These are phyloP conservation scores for Poecile montanus DNA, from an alignment of 2,797 vertebrate genomes.

Conservation along the genomic window DNA sequence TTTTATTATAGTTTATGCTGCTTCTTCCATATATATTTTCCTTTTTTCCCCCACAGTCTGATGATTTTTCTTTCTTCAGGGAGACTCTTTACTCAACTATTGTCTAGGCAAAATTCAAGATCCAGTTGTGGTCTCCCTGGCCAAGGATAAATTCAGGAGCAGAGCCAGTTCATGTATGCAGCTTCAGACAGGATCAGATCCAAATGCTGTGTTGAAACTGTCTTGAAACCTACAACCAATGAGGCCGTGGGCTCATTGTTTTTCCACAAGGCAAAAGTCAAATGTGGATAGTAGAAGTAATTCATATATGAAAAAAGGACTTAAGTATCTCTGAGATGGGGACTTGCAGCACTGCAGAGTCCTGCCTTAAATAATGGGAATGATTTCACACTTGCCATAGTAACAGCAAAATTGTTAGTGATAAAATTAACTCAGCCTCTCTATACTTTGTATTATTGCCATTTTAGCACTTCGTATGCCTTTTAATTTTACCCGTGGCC, in stretches of 20 bases:
- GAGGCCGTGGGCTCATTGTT: background rate
- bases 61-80: background rate
- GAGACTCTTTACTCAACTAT: background rate
- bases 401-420: constrained; percentile 10
- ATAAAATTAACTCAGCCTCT: constrained; percentile 31
- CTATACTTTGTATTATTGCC: background rate
- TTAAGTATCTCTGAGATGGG: background rate
- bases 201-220: background rate
- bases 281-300: background rate
- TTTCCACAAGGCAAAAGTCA: background rate
- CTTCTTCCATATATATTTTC: background rate
- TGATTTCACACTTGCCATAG: constrained; percentile 33
- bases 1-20: background rate
- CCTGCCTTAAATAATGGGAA: background rate
- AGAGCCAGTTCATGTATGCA: background rate
- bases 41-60: background rate
- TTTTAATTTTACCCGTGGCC: background rate
- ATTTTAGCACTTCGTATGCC: background rate
- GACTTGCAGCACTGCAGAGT: background rate
- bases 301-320: background rate
- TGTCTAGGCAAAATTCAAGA: background rate
- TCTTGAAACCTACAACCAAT: rapidly evolving
- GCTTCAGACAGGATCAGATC: background rate
- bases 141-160: background rate
- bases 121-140: background rate